Evolutionary conservation across 2,888 invertebrate genomes (phyloP).

Genomic region (Alloscopus bannaensis): DNA sequence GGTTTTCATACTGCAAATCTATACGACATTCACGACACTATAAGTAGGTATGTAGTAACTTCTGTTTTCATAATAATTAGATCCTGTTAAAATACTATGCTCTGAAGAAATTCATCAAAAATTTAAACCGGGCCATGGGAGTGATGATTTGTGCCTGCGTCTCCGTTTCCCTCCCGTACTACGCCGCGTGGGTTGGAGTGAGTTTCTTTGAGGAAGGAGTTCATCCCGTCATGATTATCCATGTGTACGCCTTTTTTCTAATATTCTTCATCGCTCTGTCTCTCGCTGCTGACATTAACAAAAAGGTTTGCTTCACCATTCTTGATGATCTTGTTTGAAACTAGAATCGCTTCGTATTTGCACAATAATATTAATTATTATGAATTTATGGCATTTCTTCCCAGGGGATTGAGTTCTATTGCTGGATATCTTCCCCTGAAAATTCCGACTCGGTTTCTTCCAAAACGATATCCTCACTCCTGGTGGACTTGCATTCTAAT

Average conservation of each 20-base stretch:
- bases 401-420: constrained; percentile 62
- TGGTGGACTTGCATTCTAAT: constrained; percentile 61
- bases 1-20: not conserved
- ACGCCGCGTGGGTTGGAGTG: constrained; percentile 66
- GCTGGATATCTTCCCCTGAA: constrained; percentile 62
- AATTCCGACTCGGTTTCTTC: constrained; percentile 47
- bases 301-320: constrained; percentile 43
- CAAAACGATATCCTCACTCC: constrained; percentile 51
- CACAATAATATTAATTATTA: no score
- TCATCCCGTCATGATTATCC: constrained; percentile 57
- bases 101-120: constrained; percentile 56
- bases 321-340: not conserved
- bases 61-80: constrained; percentile 19
- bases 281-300: constrained; percentile 65
- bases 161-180: constrained; percentile 61
- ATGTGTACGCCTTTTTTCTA: constrained; percentile 61
- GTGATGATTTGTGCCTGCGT: constrained; percentile 60
- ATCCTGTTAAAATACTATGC: constrained; percentile 58
- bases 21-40: no score
- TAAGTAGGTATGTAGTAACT: no score
- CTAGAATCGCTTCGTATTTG: no score
- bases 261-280: constrained; percentile 64
- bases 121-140: constrained; percentile 60
- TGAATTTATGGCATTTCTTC: no score
- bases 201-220: constrained; percentile 58